Conservation (phyloP, 2,113 vertebrate genomes). For the Onychostruthus taczanowskii region DNA sequence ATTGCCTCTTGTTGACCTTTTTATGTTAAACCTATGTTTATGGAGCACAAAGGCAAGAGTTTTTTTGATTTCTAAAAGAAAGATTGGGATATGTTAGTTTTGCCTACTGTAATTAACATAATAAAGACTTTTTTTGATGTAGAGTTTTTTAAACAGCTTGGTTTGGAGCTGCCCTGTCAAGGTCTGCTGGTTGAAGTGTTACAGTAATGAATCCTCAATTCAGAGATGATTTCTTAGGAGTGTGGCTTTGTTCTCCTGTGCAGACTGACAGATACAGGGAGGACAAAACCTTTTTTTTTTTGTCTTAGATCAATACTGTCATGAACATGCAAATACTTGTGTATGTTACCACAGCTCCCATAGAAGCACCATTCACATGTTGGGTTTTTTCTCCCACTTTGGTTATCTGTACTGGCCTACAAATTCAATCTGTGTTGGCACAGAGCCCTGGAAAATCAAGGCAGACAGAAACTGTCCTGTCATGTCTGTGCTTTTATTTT, state of each 20-base stretch:
- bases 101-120: neutral
- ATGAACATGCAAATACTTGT: conserved; percentile 5
- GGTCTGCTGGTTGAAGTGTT: neutral
- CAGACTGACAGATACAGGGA: neutral
- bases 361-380: neutral
- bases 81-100: neutral
- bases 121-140: neutral
- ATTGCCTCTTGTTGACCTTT: neutral
- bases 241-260: neutral
- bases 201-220: neutral
- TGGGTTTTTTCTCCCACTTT: neutral
- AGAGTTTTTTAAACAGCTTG: neutral
- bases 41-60: neutral
- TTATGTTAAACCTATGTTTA: neutral
- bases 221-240: neutral
- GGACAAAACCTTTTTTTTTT: neutral
- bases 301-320: neutral
- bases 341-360: neutral
- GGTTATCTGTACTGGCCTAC: neutral
- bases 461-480: neutral
- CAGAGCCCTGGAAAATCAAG: neutral
- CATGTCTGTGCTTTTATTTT: neutral
- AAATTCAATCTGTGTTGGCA: neutral
- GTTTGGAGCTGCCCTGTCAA: neutral
- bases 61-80: neutral